Evolutionary conservation across 2,113 vertebrate species (phyloP), one percentile per base, ranked within the genome.

Genomic region (Odocoileus virginianus): DNA sequence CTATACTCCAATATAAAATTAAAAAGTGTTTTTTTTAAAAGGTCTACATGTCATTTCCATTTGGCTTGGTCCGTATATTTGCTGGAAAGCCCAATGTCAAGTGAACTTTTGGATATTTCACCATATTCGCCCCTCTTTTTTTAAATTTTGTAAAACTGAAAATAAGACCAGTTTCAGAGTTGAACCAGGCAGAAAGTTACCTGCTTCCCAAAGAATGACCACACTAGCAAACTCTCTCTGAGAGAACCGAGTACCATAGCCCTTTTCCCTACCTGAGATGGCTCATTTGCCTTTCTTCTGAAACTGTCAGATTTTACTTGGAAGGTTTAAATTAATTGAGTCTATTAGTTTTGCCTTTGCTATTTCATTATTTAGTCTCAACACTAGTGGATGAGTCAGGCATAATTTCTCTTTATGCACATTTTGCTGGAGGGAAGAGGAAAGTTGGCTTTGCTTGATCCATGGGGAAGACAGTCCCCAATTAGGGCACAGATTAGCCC

Each of bases 301-400:
- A 88, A 97, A 67, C 40, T 40, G 40, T 55, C 57, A 60, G 81
- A 52, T 86, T 97, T 95, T 92, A 57, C 78, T 95, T 92, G 33
- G 50, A 88, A 92, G 74, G 45, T 33, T 81, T 54, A 95, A 86
- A 87, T 58, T 74, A 81, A 96, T 92, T 90, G 61, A 40, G 55
- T 55, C 52, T 87, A 45, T 89, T 89, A 81, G 84, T 87, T 96
- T 92, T 67, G 60, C 55, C 54, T 97, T 87, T 71, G 74, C 21
- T 19, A 81, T 87, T 94, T 95, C 27, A 84, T 82, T 95, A 94
- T 96, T 92, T 96, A 91, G 43, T 94, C 47, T 94, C 10, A 91
- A 43, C 17, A 60, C 61, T 71, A 78, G 33, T 57, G 57, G 45
- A 19, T 81, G 84, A 96, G 23, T 82, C 54, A 92, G 61, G 57